Percentiles rank a stretch among this genome's conserved stretches.
Conservation (phyloP, 2,888 invertebrate species). For the Oligia strigilis region DNA sequence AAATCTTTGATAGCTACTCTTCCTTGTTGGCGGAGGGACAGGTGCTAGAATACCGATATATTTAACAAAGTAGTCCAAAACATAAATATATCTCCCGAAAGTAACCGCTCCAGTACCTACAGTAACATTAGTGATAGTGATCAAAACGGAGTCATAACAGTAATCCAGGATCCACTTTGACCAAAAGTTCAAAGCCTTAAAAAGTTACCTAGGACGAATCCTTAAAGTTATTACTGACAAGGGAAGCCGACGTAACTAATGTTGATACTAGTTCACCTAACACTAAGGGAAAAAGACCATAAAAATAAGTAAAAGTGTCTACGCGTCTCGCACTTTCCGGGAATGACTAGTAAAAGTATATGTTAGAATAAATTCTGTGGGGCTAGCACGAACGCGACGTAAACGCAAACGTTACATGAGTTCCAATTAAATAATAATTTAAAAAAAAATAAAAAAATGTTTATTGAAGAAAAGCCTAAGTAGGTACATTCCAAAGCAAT, state of each 20-base stretch:
- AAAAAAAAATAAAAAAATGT: no score
- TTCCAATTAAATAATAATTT: no score
- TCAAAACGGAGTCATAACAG: slow-evolving; percentile 27
- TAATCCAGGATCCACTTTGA: slow-evolving; percentile 24
- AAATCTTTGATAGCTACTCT: background rate
- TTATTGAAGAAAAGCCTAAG: no score
- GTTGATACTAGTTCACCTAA: slow-evolving; percentile 35
- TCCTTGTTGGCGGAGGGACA: background rate
- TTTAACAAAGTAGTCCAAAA: background rate
- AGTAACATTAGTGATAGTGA: slow-evolving; percentile 28
- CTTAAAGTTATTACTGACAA: slow-evolving; percentile 51
- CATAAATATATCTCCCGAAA: slow-evolving; percentile 5
- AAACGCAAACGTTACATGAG: no score
- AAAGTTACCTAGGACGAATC: slow-evolving; percentile 29
- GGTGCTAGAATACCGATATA: background rate
- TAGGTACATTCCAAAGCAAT: no score
- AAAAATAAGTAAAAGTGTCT: slow-evolving; percentile 47
- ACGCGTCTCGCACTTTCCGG: slow-evolving; percentile 13
- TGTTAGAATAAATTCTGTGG: slow-evolving; percentile 24
- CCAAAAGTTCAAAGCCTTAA: slow-evolving; percentile 26
- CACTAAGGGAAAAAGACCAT: slow-evolving; percentile 46
- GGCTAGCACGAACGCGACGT: background rate
- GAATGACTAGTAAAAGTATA: slow-evolving; percentile 22
- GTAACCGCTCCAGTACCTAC: background rate
- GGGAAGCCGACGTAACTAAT: slow-evolving; percentile 44